Conservation (phyloP, 2,888 invertebrate genomes). For the Colletes collaris region DNA sequence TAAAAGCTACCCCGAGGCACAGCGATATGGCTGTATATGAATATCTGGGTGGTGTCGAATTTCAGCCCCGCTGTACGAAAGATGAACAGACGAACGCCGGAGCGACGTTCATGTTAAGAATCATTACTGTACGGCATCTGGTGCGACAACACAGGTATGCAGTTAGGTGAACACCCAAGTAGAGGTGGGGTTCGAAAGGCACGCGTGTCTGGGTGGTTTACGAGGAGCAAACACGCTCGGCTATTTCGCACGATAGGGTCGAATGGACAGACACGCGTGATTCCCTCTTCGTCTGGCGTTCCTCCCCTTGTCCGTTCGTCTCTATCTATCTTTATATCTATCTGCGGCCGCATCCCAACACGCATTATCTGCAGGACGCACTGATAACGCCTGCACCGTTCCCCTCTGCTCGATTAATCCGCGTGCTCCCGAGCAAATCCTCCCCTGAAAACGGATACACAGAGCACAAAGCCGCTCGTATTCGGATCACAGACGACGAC, state of each 20-base stretch:
- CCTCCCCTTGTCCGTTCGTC: slow-evolving; percentile 2
- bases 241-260: slow-evolving; percentile 65
- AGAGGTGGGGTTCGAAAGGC: slow-evolving; percentile 45
- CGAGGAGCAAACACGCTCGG: slow-evolving; percentile 72
- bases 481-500: slow-evolving; percentile 55
- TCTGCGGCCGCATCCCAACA: slow-evolving; percentile 66
- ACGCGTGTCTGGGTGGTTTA: slow-evolving; percentile 68
- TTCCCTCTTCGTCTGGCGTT: slow-evolving; percentile 39
- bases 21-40: slow-evolving; percentile 17
- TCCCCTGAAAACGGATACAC: slow-evolving; percentile 66
- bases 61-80: no score
- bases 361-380: slow-evolving; percentile 70
- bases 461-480: slow-evolving; percentile 40
- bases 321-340: slow-evolving; percentile 40
- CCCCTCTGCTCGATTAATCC: slow-evolving; percentile 68
- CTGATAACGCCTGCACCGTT: slow-evolving; percentile 64
- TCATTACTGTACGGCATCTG: slow-evolving; percentile 38
- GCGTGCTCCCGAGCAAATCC: slow-evolving; percentile 62
- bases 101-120: slow-evolving; percentile 11
- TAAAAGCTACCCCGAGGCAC: neutral
- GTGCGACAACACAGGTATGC: slow-evolving; percentile 59
- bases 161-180: slow-evolving; percentile 11
- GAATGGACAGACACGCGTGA: slow-evolving; percentile 57
- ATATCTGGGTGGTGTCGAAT: no score
- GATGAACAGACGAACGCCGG: neutral